A percentile compares a stretch with the other conserved stretches of the same genome.
phyloP scores from a whole-genome alignment of 2,888 invertebrate genomes.

The Microctonus brassicae region DNA sequence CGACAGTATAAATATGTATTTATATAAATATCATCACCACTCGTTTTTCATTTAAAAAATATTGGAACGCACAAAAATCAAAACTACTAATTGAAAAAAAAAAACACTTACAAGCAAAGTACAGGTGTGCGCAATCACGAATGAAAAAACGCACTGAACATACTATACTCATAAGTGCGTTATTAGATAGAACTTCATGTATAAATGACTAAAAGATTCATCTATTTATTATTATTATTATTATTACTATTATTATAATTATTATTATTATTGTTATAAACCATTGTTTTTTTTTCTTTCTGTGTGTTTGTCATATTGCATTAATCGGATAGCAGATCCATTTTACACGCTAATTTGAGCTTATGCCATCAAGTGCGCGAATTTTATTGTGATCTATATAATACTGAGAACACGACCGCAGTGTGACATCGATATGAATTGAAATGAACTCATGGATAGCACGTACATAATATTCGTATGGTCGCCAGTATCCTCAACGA shows the following conservation, averaged over 20 bases:
- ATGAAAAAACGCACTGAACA: constrained; percentile 3
- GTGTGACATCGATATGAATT: constrained; percentile 11
- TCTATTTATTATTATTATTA: constrained; percentile 47
- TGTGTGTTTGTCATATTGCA: constrained; percentile 59
- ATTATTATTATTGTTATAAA: constrained; percentile 53
- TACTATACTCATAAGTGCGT: constrained; percentile 17
- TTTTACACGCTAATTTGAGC: constrained; percentile 58
- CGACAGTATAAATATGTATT: background rate
- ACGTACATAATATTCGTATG: constrained; percentile 7
- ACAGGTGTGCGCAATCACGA: background rate
- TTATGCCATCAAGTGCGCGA: constrained; percentile 44
- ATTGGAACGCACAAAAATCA: background rate
- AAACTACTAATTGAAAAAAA: background rate
- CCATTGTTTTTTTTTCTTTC: constrained; percentile 51
- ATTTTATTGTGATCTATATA: constrained; percentile 43
- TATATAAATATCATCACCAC: background rate
- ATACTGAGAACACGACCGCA: constrained; percentile 26
- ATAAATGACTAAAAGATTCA: constrained; percentile 50
- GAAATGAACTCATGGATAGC: constrained; percentile 20
- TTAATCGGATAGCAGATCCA: constrained; percentile 54
- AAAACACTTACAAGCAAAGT: constrained; percentile 2
- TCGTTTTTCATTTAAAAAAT: constrained; percentile 12
- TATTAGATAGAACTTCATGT: constrained; percentile 45
- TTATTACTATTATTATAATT: constrained; percentile 45
- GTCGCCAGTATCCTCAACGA: constrained; percentile 40